These are phyloP conservation scores for Drosophila obscura DNA, from an alignment of 1,140 invertebrate genomes.

Conservation along the genomic window DNA sequence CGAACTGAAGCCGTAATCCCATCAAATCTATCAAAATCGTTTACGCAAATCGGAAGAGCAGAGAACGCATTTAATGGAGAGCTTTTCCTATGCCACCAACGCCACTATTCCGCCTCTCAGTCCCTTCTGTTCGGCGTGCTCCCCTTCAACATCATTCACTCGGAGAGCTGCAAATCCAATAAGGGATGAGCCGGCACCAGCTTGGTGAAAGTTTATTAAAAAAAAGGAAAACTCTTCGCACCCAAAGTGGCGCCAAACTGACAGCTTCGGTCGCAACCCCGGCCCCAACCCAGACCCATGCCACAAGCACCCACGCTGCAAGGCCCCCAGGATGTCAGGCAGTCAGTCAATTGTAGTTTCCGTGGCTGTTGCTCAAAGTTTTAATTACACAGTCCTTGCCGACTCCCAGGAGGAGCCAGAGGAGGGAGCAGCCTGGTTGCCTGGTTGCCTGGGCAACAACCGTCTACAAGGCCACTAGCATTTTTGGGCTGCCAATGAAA, in stretches of 20 bases:
- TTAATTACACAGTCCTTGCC: constrained; percentile 72
- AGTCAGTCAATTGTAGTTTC: constrained; percentile 78
- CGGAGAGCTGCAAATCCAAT: constrained; percentile 67
- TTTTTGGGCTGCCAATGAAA: constrained; percentile 36
- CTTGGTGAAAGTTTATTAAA: constrained; percentile 70
- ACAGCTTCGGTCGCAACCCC: constrained; percentile 55
- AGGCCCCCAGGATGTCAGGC: constrained; percentile 52
- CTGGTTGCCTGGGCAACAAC: constrained; percentile 12
- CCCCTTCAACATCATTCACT: constrained; percentile 49
- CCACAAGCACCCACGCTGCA: constrained; percentile 15
- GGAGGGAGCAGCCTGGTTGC: not conserved
- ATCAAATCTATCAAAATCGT: constrained; percentile 82
- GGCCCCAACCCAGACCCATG: too few species aligned
- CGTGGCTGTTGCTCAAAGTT: constrained; percentile 78
- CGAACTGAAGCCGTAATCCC: constrained; percentile 57
- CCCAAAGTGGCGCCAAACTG: constrained; percentile 69
- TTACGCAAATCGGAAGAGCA: constrained; percentile 69
- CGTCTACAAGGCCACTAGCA: constrained; percentile 56
- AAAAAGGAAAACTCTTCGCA: constrained; percentile 62
- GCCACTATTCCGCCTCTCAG: constrained; percentile 17
- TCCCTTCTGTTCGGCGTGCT: constrained; percentile 15
- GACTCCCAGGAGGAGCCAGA: constrained; percentile 12
- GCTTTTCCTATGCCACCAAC: not conserved
- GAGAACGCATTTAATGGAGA: constrained; percentile 34
- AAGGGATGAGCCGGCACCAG: constrained; percentile 53